Conservation (phyloP, 2,888 invertebrate species). For the Tetranychus piercei region DNA sequence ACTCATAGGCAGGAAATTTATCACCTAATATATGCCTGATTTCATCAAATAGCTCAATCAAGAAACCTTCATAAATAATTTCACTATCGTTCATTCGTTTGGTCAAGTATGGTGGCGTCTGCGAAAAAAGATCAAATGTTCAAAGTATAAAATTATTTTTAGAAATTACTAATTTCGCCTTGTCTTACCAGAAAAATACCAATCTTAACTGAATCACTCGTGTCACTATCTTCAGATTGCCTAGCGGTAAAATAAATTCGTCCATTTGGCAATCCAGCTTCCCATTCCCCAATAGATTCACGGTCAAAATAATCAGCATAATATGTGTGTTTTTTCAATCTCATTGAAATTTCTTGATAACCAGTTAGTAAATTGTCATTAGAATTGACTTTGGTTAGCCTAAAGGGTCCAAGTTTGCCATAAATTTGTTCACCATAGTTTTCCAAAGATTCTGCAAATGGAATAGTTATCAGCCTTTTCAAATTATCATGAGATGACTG, state of each 20-base stretch:
- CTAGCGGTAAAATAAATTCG: conserved; percentile 12
- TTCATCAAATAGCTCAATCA: conserved; percentile 10
- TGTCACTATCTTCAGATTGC: not conserved
- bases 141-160: not conserved
- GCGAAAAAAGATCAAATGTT: not conserved
- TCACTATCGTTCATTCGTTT: not conserved
- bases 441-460: not conserved
- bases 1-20: conserved; percentile 6
- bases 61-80: conserved; percentile 4
- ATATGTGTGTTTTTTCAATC: conserved; percentile 16
- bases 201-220: conserved; percentile 41
- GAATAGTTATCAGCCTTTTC: not conserved
- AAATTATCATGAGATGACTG: not conserved
- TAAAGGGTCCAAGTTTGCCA: not conserved
- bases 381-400: not conserved
- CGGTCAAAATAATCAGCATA: not conserved
- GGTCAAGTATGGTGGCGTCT: conserved; percentile 12
- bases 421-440: not conserved
- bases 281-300: conserved; percentile 19
- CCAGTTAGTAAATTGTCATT: not conserved
- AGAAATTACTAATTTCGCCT: not conserved
- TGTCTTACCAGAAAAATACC: conserved; percentile 33
- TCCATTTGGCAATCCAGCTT: conserved; percentile 16
- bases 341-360: conserved; percentile 20
- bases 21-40: not conserved